These are phyloP conservation scores for Camponotus vicinus DNA, from an alignment of 1,140 invertebrate genomes.

Conservation along the genomic window DNA sequence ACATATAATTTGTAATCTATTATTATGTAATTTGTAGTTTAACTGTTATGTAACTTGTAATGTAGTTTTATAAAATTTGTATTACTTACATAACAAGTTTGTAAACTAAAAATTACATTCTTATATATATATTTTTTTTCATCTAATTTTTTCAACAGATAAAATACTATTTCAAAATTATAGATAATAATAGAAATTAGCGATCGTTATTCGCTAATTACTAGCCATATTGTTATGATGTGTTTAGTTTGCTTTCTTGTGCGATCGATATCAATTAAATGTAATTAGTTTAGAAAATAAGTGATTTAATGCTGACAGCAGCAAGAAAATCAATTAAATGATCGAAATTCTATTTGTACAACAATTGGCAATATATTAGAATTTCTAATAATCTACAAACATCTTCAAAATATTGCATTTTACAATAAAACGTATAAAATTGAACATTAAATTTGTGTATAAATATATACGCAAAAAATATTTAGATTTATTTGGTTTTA, in stretches of 20 bases:
- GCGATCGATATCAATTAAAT: not conserved
- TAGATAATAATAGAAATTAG: not conserved
- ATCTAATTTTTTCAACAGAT: not conserved
- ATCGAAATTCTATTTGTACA: not conserved
- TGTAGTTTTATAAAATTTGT: slow-evolving; percentile 5
- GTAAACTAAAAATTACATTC: not conserved
- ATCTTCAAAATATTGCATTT: not conserved
- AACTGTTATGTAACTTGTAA: not conserved
- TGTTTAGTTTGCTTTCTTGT: not conserved
- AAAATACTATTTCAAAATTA: not conserved
- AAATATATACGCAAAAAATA: not conserved
- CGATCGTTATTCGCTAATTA: not conserved
- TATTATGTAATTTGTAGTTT: not conserved
- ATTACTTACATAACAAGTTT: not conserved
- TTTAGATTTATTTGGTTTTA: not conserved
- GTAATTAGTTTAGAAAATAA: not conserved
- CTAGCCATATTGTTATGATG: slow-evolving; percentile 1
- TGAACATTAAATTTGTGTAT: no score
- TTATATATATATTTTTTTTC: not conserved
- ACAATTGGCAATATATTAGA: not conserved
- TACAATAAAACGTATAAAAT: not conserved
- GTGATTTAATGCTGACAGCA: not conserved
- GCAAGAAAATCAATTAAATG: not conserved
- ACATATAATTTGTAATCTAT: no score
- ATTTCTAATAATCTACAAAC: not conserved